phyloP scores from a whole-genome alignment of 1,140 invertebrate genomes.

The Drosophila tsacasi region DNA sequence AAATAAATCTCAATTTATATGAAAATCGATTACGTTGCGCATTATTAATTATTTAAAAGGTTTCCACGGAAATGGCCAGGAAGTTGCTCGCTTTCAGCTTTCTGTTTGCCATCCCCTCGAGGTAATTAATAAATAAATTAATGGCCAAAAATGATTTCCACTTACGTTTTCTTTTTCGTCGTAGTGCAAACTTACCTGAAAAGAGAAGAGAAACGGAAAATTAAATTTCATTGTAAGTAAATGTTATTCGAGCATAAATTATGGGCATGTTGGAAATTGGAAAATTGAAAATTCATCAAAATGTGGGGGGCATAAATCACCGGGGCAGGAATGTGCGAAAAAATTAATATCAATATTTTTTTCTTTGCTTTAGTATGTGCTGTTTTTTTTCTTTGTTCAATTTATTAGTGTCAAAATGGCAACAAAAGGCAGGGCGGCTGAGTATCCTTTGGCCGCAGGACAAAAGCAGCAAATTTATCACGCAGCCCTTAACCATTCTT shows the following conservation, averaged over 20 bases:
- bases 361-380: neutral
- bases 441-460: conserved; percentile 25
- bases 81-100: conserved; percentile 25
- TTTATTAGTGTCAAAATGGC: conserved; percentile 71
- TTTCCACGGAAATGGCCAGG: conserved; percentile 57
- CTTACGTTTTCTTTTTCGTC: conserved; percentile 84
- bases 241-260: conserved; percentile 18
- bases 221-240: conserved; percentile 33
- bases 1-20: conserved; percentile 84
- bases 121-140: conserved; percentile 64
- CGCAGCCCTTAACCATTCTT: conserved; percentile 15
- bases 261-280: conserved; percentile 41
- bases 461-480: conserved; percentile 50
- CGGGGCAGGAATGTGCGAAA: conserved; percentile 28
- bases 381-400: conserved; percentile 39
- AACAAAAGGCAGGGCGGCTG: conserved; percentile 28
- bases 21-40: conserved; percentile 75
- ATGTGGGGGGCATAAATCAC: conserved; percentile 60
- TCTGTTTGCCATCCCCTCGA: conserved; percentile 11
- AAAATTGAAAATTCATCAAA: conserved; percentile 60
- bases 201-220: conserved; percentile 36
- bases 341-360: conserved; percentile 66
- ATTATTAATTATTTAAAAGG: conserved; percentile 81
- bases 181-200: conserved; percentile 80
- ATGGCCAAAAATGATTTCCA: conserved; percentile 43